Conservation (phyloP, 2,797 vertebrate genomes). For the Heteromormyrus szaboi region DNA sequence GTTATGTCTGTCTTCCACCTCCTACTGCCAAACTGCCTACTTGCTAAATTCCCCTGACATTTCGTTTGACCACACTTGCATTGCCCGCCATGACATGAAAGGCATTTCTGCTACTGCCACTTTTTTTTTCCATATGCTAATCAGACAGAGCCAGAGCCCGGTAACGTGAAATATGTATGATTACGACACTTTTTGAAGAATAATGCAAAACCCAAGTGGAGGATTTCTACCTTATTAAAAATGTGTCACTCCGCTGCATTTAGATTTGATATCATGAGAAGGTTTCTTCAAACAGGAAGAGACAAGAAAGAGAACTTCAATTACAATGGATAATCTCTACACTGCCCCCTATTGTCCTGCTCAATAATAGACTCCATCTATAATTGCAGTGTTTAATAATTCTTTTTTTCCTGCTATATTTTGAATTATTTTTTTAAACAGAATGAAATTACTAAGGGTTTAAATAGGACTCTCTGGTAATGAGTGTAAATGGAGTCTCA, state of each 20-base stretch:
- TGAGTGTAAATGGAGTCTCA: not conserved
- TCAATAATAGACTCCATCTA: not conserved
- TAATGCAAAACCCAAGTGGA: not conserved
- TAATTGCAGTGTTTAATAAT: not conserved
- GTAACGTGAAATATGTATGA: constrained; percentile 1
- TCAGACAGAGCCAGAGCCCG: not conserved
- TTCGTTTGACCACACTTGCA: not conserved
- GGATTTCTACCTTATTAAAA: constrained; percentile 3
- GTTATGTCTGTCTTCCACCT: constrained; percentile 1
- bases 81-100: not conserved
- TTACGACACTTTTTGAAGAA: not conserved
- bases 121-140: constrained; percentile 1
- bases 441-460: not conserved
- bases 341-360: not conserved
- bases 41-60: not conserved
- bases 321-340: not conserved
- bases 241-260: not conserved
- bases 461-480: not conserved
- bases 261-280: not conserved
- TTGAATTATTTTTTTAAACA: not conserved
- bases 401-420: not conserved
- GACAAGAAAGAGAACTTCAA: not conserved
- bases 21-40: not conserved
- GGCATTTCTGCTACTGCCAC: not conserved
- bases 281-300: not conserved